Evolutionary conservation across 2,797 vertebrate genomes (phyloP).

Genomic region (Pangasius larnaudii): DNA sequence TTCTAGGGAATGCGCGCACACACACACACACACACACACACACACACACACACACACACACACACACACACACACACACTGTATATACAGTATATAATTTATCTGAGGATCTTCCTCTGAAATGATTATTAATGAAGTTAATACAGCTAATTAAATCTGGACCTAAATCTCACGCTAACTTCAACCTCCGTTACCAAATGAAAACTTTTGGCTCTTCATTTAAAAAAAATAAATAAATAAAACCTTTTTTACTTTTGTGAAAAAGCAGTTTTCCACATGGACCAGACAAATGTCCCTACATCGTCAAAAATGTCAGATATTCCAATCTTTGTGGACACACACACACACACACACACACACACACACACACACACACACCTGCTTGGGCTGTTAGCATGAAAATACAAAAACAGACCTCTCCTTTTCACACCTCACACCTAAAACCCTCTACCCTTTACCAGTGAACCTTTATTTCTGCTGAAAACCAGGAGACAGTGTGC

Average conservation of each 20-base stretch:
- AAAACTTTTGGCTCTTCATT: background rate
- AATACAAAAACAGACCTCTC: background rate
- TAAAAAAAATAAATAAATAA: background rate
- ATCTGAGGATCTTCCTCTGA: background rate
- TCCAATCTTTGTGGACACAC: background rate
- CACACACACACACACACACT: too few species aligned
- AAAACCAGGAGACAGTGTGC: slow-evolving; percentile 67
- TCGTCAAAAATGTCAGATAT: background rate
- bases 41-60: too few species aligned
- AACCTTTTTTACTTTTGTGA: background rate
- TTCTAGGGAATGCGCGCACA: background rate
- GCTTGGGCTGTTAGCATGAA: background rate
- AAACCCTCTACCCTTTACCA: slow-evolving; percentile 17
- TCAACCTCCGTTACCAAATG: background rate
- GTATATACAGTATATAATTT: too few species aligned
- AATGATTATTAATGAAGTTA: background rate
- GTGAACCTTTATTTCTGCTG: slow-evolving; percentile 41
- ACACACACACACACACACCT: background rate
- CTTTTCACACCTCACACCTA: background rate
- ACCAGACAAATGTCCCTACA: background rate
- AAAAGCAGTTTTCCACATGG: background rate
- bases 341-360: background rate
- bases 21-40: too few species aligned
- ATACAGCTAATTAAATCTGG: background rate
- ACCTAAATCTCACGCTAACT: background rate